Evolutionary conservation across 2,113 vertebrate genomes (phyloP), one percentile per base, ranked within the genome.

Genomic region (Rhinoptilus africanus): DNA sequence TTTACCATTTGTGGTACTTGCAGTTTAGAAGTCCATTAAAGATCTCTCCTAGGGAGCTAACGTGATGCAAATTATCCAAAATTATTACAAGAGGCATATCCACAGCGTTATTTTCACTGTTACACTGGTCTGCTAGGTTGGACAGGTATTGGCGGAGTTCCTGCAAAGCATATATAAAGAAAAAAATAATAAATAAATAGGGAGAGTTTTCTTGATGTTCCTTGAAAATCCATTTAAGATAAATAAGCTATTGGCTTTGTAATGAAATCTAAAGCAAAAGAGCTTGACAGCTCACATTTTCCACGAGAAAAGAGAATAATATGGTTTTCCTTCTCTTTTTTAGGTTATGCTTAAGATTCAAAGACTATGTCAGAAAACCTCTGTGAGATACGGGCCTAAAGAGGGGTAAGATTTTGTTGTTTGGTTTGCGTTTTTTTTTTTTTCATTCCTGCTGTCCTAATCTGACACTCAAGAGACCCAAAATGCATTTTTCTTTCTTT

Each of bases 1-100:
- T 92, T 98, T 97, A 99, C 99, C 99, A 98, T 98, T 98, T 99
- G 67, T 99, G 99, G 98, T 98, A 99, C 97, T 99, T 99, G 98
- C 99, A 99, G 98, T 98, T 99, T 37, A 99, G 98, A 54, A 99
- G 98, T 10, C 99, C 99, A 4, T 99, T 99, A 93, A 99, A 99
- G 96, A 99, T 99, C 97, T 99, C 99, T 45, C 99, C 99, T 62
- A 99, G 97, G 6, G 99, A 99, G 97, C 99, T 99, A 94, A 99
- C 97, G 0, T 99, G 99, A 92, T 99, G 99, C 84, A 99, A 96
- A 96, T 99, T 99, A 96, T 99, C 99, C 97, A 99, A 96, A 87
- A 99, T 99, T 89, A 99, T 98, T 87, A 99, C 99, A 5, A 99
- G 98, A 13, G 99, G 99, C 98, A 99, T 97, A 85, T 99, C 99